Conservation (phyloP, 2,888 invertebrate species). For the Empis stercorea region DNA sequence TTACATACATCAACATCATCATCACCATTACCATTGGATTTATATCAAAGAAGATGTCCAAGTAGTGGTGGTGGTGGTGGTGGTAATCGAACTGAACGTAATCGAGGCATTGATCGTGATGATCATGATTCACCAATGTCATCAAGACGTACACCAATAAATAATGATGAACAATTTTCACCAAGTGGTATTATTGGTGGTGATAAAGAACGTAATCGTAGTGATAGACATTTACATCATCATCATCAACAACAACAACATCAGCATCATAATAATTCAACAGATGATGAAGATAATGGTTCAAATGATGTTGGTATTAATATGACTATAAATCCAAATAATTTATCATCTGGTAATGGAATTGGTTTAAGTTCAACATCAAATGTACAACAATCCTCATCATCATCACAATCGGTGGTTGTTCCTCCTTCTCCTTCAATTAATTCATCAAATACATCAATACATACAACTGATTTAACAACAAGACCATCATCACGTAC, state of each 20-base stretch:
- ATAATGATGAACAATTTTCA: constrained; percentile 14
- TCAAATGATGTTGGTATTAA: constrained; percentile 48
- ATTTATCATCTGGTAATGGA: constrained; percentile 21
- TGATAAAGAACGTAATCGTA: constrained; percentile 6
- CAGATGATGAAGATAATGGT: constrained; percentile 31
- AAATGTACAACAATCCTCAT: constrained; percentile 23
- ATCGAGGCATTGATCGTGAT: constrained; percentile 26
- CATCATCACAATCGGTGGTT: constrained; percentile 29
- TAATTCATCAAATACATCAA: constrained; percentile 14
- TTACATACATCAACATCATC: constrained; percentile 12
- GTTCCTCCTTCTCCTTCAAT: constrained; percentile 19
- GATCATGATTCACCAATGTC: constrained; percentile 4
- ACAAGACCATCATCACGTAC: constrained; percentile 25
- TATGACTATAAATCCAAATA: constrained; percentile 46
- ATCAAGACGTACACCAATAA: neutral
- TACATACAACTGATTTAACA: constrained; percentile 21
- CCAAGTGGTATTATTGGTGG: constrained; percentile 15
- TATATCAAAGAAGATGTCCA: constrained; percentile 33
- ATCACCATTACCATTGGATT: constrained; percentile 32
- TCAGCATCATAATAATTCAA: constrained; percentile 17
- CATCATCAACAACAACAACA: constrained; percentile 19
- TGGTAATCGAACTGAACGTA: constrained; percentile 11
- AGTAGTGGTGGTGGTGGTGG: constrained; percentile 14
- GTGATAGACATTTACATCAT: constrained; percentile 6
- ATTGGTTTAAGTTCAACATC: constrained; percentile 17